phyloP scores from a whole-genome alignment of 2,888 invertebrate species.

The Clitarchus hookeri region DNA sequence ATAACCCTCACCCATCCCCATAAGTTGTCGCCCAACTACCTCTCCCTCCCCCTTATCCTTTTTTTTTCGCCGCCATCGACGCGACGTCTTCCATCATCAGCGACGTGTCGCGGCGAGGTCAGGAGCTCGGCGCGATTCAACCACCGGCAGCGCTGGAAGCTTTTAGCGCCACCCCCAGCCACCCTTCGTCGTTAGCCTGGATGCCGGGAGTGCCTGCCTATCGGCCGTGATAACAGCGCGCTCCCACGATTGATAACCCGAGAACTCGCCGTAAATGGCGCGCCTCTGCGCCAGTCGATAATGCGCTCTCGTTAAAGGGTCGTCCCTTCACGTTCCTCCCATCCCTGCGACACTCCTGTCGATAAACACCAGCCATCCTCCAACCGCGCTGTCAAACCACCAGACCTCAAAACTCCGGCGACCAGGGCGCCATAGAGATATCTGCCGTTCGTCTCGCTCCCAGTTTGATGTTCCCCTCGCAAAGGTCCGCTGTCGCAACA shows the following conservation, averaged over 20 bases:
- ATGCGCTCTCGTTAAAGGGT: constrained; percentile 6
- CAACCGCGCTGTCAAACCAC: no score
- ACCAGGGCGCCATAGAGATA: no score
- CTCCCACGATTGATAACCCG: not conserved
- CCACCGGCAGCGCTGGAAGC: not conserved
- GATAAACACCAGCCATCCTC: not conserved
- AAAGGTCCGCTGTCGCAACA: no score
- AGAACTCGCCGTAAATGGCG: constrained; percentile 1
- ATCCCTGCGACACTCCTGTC: not conserved
- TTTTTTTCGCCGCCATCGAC: not conserved
- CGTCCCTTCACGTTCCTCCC: not conserved
- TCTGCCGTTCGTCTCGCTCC: no score
- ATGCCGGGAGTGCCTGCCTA: not conserved
- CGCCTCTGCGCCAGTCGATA: not conserved
- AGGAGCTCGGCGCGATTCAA: not conserved
- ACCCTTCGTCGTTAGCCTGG: not conserved
- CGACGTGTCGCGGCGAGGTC: not conserved
- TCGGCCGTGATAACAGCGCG: not conserved
- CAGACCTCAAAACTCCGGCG: no score
- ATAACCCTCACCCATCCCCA: no score
- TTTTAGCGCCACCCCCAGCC: not conserved
- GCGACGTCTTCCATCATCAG: not conserved
- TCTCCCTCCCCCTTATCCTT: not conserved
- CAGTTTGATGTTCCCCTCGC: no score
- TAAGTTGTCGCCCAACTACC: not conserved